A percentile compares a stretch with the other conserved stretches of the same genome.
Evolutionary conservation across 92 coral and sea anemone genomes (phyloP).

Genomic region (Desmophyllum pertusum): DNA sequence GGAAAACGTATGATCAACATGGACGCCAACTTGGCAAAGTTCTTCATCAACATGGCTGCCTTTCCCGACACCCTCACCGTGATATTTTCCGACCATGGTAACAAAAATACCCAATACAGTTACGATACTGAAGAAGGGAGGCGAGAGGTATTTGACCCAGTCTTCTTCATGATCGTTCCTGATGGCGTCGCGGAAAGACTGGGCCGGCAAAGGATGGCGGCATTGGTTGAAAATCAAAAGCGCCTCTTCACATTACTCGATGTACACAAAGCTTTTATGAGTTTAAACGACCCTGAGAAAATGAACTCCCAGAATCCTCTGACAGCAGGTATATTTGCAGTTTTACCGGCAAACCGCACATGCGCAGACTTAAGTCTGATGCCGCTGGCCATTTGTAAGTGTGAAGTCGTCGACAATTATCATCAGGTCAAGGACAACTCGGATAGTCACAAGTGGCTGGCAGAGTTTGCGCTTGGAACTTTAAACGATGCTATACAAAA

Average conservation of each 20-base stretch:
- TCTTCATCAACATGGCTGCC: slow-evolving; percentile 40
- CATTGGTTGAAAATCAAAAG: slow-evolving; percentile 73
- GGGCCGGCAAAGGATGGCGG: slow-evolving; percentile 63
- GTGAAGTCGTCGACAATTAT: slow-evolving; percentile 63
- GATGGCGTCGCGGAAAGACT: slow-evolving; percentile 64
- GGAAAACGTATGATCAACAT: slow-evolving; percentile 67
- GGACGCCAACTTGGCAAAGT: slow-evolving; percentile 62
- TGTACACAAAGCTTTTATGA: slow-evolving; percentile 73
- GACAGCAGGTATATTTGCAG: slow-evolving; percentile 65
- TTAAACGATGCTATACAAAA: slow-evolving; percentile 67
- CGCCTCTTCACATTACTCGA: slow-evolving; percentile 70
- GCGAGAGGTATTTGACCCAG: not conserved
- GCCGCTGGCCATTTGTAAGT: slow-evolving; percentile 78
- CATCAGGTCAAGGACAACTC: slow-evolving; percentile 49
- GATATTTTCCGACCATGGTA: not conserved
- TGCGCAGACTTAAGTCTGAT: slow-evolving; percentile 66
- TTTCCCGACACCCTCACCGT: not conserved
- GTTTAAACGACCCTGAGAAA: slow-evolving; percentile 58
- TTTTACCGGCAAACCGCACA: slow-evolving; percentile 68
- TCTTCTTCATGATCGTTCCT: slow-evolving; percentile 72
- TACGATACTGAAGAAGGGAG: slow-evolving; percentile 1
- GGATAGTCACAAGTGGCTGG: slow-evolving; percentile 56
- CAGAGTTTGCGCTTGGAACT: slow-evolving; percentile 69
- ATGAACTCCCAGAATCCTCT: slow-evolving; percentile 41
- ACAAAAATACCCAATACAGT: not conserved